These are phyloP conservation scores for Heliocidaris erythrogramma DNA, from an alignment of 35 echinoderm and acorn worm species.

Conservation along the genomic window DNA sequence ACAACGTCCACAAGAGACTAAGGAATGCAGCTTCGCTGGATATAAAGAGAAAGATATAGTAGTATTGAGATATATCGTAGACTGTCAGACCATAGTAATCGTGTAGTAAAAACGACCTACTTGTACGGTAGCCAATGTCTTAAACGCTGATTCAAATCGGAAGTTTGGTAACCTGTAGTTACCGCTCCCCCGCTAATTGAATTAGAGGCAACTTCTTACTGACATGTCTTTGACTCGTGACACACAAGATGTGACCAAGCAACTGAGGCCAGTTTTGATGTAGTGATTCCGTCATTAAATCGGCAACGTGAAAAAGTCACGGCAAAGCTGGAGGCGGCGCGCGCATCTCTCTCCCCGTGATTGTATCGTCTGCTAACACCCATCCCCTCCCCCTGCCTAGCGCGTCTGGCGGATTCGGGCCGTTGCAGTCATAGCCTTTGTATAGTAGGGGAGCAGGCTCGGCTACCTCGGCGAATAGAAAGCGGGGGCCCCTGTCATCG, in stretches of 20 bases:
- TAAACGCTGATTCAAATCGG: conserved; percentile 5
- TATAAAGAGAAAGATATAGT: background rate
- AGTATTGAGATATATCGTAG: background rate
- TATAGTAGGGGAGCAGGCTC: background rate
- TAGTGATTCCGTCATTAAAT: conserved; percentile 20
- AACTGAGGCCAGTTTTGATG: background rate
- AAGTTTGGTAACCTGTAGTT: conserved; percentile 28
- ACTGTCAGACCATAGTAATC: background rate
- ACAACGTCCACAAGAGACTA: too few species aligned
- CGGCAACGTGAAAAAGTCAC: conserved; percentile 11
- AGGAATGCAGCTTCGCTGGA: too few species aligned
- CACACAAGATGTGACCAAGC: background rate
- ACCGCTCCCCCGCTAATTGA: conserved; percentile 37
- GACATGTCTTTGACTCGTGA: background rate
- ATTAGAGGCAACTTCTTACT: conserved; percentile 43
- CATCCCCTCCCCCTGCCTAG: background rate
- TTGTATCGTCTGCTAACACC: conserved; percentile 19
- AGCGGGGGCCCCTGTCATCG: background rate
- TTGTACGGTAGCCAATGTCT: conserved; percentile 8
- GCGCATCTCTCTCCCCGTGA: background rate
- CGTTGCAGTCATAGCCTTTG: background rate
- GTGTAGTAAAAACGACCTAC: background rate
- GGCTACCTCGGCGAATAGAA: background rate
- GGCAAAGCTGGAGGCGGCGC: background rate
- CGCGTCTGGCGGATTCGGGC: background rate